These are phyloP conservation scores for Pipra filicauda DNA, from an alignment of 2,113 vertebrate species.

Conservation along the genomic window DNA sequence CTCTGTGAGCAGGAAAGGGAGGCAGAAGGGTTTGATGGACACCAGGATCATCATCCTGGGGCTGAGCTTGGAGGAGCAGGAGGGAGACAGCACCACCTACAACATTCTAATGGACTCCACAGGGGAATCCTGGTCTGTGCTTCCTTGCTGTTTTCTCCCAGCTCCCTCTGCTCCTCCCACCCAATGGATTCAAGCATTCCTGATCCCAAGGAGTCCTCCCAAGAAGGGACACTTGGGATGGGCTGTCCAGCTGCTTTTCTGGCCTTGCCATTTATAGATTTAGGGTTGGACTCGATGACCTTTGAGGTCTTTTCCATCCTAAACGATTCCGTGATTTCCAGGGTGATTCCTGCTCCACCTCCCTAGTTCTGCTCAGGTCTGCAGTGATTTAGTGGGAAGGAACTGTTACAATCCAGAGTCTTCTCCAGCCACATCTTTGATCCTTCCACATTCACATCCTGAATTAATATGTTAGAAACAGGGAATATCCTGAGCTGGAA, in stretches of 20 bases:
- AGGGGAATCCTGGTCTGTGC: not conserved
- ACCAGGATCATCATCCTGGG: not conserved
- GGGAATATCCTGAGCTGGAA: not conserved
- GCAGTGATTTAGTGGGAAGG: not conserved
- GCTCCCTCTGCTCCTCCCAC: not conserved
- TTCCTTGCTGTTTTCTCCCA: not conserved
- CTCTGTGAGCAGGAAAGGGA: not conserved
- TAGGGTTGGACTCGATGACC: not conserved
- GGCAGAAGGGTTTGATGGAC: not conserved
- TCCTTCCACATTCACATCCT: not conserved
- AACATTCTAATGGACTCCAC: not conserved
- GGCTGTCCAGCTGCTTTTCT: not conserved
- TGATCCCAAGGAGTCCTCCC: not conserved
- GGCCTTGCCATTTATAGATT: not conserved
- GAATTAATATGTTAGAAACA: rapidly evolving
- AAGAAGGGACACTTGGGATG: not conserved
- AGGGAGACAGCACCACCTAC: not conserved
- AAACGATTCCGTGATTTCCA: not conserved
- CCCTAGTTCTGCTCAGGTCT: rapidly evolving
- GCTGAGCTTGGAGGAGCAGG: not conserved
- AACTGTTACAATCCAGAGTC: rapidly evolving
- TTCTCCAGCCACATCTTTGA: not conserved
- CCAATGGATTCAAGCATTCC: not conserved
- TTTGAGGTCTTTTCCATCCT: not conserved
- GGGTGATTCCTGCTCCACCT: not conserved